Conservation (phyloP, 2,888 invertebrate genomes). For the Parochlus steinenii region DNA sequence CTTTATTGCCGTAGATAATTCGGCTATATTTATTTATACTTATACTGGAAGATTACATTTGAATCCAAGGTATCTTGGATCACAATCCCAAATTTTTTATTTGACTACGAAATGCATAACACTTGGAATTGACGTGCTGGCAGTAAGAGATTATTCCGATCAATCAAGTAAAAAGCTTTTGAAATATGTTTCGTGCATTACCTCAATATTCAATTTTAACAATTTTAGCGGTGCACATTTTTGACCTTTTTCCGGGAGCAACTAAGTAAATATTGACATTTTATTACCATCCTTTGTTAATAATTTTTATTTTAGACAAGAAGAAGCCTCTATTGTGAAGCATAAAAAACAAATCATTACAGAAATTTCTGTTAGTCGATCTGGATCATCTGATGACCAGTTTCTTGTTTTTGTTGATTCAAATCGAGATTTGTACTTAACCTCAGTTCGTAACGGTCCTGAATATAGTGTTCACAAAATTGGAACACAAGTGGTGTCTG, state of each 20-base stretch:
- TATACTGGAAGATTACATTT: constrained; percentile 83
- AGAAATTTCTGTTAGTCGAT: constrained; percentile 70
- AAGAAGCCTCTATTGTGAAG: constrained; percentile 54
- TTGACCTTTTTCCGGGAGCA: constrained; percentile 49
- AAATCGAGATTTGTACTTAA: constrained; percentile 73
- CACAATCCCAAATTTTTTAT: constrained; percentile 53
- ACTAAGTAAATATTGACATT: too few relatives aligned
- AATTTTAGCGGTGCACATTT: constrained; percentile 56
- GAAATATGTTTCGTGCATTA: not conserved
- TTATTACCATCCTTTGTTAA: too few relatives aligned
- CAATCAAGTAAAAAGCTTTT: constrained; percentile 47
- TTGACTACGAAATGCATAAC: constrained; percentile 61
- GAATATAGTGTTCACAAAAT: constrained; percentile 8
- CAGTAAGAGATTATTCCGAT: constrained; percentile 71
- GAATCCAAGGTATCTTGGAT: constrained; percentile 70
- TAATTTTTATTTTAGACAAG: too few relatives aligned
- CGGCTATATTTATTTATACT: constrained; percentile 70
- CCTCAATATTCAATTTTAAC: not conserved
- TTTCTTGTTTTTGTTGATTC: constrained; percentile 77
- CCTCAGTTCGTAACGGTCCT: constrained; percentile 35
- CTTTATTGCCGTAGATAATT: constrained; percentile 74
- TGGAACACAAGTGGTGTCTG: constrained; percentile 34
- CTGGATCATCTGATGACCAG: constrained; percentile 60
- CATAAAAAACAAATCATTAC: constrained; percentile 48
- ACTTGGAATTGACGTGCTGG: constrained; percentile 73